Base-by-base conservation (phyloP, 2,113 vertebrate species). In the Xenopus laevis region DNA sequence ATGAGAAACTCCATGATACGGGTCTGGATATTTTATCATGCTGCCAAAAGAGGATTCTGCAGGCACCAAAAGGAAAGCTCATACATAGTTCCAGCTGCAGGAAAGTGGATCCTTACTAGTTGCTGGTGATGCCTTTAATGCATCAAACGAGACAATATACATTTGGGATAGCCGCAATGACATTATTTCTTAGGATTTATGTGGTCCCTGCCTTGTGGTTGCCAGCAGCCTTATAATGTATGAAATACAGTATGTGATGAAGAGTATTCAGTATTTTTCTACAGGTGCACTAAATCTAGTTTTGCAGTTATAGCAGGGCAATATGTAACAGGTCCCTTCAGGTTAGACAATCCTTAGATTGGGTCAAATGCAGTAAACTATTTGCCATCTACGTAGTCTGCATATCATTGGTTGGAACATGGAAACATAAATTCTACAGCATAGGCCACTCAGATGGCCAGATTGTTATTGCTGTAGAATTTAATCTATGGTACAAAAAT, bases 41-140 rank as follows among this genome's bases (percentile, higher is more conserved):
- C 66, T 76, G 73, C 73, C 73, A 76, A 75, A 75, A 67, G 17
- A 61, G 66, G 46, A 63, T 46, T 58, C 58, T 76, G 50, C 65
- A 58, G 65, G 73, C 23, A 68, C 72, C 72, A 40, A 50, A 68
- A n/a, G 17, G 7, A 45, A n/a, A 40, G 9, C 52, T 46, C 30
- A 61, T 68, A 53, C 44, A 61, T 10, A 50, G 15, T 40, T 40
- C 33, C 33, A 7, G 33, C 47, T 7, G 47, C 2, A 50, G 60
- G 5, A 20, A 40, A 57, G 18, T 27, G 62, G 12, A 23, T 20
- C 21, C 6, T 47, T 4, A 21, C 30, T 40, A 45, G 17, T 60
- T 40, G 57, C 44, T 23, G 45, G 20, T 13, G 27, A 13, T 27
- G n/a, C 46, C 18, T 67, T 27, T 17, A 15, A 11, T 20, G 57